A percentile compares a stretch with the other conserved stretches of the same genome.
phyloP scores from a whole-genome alignment of 2,113 vertebrate genomes.

The Oceanites oceanicus region DNA sequence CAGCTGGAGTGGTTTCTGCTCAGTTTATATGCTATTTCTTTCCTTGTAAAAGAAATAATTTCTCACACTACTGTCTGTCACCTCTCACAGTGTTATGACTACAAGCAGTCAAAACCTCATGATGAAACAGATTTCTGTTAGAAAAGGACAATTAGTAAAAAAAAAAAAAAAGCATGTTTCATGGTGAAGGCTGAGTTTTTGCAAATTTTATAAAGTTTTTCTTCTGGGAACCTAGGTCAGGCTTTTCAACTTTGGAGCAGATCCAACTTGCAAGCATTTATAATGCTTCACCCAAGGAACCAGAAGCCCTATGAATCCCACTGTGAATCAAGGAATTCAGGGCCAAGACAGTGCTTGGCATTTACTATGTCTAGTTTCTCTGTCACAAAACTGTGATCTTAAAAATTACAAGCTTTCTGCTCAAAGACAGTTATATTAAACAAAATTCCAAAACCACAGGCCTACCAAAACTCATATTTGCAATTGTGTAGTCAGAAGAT shows the following conservation, averaged over 20 bases:
- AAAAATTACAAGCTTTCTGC: not conserved
- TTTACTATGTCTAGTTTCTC: not conserved
- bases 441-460: not conserved
- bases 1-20: not conserved
- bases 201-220: conserved; percentile 6
- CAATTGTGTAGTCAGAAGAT: not conserved
- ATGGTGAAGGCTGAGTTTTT: not conserved
- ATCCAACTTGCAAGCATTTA: not conserved
- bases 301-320: not conserved
- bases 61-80: not conserved
- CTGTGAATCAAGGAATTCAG: not conserved
- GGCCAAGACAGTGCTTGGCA: not conserved
- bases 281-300: not conserved
- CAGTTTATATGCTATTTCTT: not conserved
- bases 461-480: not conserved
- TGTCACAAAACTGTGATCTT: not conserved
- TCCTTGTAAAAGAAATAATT: not conserved
- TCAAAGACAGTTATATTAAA: not conserved
- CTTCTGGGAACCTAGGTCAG: not conserved
- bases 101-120: conserved; percentile 1
- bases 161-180: not conserved
- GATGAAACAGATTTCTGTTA: not conserved
- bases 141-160: not conserved
- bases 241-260: not conserved
- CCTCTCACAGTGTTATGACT: not conserved